Evolutionary conservation across 2,113 vertebrate genomes (phyloP).

Genomic region (Penelope pileata): DNA sequence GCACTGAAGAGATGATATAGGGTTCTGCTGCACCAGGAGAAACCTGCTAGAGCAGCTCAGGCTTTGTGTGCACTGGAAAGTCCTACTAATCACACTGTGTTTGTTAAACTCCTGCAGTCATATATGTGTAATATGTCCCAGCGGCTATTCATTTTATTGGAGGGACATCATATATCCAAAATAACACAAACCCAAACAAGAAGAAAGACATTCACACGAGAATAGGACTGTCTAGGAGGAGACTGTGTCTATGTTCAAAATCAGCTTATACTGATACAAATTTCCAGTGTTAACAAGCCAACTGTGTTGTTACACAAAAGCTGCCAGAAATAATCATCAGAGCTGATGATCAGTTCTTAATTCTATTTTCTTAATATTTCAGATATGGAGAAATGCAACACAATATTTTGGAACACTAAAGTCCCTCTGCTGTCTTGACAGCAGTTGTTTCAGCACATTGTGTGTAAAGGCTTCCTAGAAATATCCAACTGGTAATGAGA

Average conservation of each 20-base stretch:
- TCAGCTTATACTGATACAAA: not conserved
- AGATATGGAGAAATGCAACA: not conserved
- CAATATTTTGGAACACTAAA: not conserved
- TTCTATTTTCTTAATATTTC: not conserved
- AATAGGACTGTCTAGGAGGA: not conserved
- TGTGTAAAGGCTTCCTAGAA: not conserved
- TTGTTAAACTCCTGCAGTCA: not conserved
- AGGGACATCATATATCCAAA: not conserved
- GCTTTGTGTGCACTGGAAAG: not conserved
- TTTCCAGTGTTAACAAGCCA: not conserved
- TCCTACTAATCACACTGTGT: not conserved
- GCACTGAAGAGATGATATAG: too few relatives aligned
- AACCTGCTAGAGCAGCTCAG: not conserved
- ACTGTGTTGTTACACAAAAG: not conserved
- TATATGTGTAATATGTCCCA: not conserved
- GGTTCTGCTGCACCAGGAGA: not conserved
- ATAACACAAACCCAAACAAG: not conserved
- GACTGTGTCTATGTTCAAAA: not conserved
- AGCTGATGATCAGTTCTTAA: not conserved
- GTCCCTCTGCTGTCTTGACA: not conserved
- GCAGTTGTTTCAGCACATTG: not conserved
- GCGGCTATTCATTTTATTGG: not conserved
- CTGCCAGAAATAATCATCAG: not conserved
- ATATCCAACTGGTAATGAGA: not conserved
- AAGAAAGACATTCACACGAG: not conserved